phyloP scores from a whole-genome alignment of 2,113 vertebrate genomes.

The Crypturellus undulatus region DNA sequence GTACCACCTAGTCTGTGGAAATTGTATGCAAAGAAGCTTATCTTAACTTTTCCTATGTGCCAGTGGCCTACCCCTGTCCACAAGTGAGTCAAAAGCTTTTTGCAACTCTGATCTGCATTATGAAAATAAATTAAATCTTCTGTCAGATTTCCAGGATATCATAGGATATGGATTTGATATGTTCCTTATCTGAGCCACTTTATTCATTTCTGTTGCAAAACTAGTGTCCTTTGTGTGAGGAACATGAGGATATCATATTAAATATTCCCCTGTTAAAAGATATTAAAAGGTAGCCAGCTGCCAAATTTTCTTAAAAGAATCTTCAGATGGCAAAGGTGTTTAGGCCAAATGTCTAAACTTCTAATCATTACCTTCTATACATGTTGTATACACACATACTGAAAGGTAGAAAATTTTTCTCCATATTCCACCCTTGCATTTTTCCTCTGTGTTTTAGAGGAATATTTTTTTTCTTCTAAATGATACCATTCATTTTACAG shows the following conservation, averaged over 20 bases:
- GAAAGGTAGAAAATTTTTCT: background rate
- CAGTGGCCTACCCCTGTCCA: background rate
- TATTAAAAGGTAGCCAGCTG: background rate
- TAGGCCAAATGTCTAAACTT: background rate
- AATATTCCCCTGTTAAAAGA: conserved; percentile 34
- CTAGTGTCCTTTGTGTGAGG: conserved; percentile 43
- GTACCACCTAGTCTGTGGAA: background rate
- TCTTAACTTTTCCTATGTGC: background rate
- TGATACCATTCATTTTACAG: background rate
- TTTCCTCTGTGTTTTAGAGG: background rate
- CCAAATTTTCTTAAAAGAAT: conserved; percentile 13
- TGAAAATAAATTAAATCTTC: conserved; percentile 23
- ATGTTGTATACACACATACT: background rate
- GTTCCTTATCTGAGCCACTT: conserved; percentile 46
- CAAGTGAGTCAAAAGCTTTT: conserved; percentile 29
- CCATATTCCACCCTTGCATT: background rate
- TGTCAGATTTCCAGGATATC: conserved; percentile 38
- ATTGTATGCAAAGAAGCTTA: background rate
- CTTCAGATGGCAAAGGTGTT: background rate
- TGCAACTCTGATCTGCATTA: background rate
- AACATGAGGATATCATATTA: conserved; percentile 14
- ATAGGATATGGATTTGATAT: conserved; percentile 57
- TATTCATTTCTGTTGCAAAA: conserved; percentile 36
- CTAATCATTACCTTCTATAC: background rate
- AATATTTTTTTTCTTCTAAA: background rate